Percentiles rank a stretch among this genome's conserved stretches.
These are phyloP conservation scores for Thecophora atra DNA, from an alignment of 2,888 invertebrate species.

Conservation along the genomic window DNA sequence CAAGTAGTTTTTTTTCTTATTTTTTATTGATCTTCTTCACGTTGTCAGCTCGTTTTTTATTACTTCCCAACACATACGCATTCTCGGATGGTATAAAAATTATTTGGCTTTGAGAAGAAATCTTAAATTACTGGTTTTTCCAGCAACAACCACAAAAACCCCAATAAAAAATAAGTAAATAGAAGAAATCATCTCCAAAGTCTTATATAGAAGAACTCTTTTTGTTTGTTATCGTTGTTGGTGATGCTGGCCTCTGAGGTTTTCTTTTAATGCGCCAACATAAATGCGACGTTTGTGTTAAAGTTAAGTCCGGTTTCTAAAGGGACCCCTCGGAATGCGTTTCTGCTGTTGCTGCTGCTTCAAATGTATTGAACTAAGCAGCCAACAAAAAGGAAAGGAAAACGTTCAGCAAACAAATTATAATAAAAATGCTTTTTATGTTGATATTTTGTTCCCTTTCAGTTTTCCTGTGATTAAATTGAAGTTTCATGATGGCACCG, in stretches of 20 bases:
- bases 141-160: slow-evolving; percentile 17
- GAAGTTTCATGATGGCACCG: background rate
- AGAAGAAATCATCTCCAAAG: too few relatives aligned
- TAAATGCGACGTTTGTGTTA: slow-evolving; percentile 13
- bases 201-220: background rate
- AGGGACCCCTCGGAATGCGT: slow-evolving; percentile 22
- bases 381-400: background rate
- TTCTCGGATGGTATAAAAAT: background rate
- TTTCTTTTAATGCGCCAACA: slow-evolving; percentile 17
- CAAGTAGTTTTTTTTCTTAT: slow-evolving; percentile 24
- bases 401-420: slow-evolving; percentile 1
- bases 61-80: slow-evolving; percentile 19
- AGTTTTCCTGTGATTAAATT: background rate
- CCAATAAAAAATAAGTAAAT: background rate
- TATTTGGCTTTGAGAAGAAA: slow-evolving; percentile 10
- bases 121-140: slow-evolving; percentile 34
- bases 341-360: slow-evolving; percentile 16
- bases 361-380: background rate
- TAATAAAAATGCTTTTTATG: background rate
- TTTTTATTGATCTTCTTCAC: background rate
- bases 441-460: background rate
- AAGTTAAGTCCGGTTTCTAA: background rate
- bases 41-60: background rate
- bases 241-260: slow-evolving; percentile 12
- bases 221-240: slow-evolving; percentile 27